phyloP scores from a whole-genome alignment of 2,797 vertebrate genomes.

The Enoplosus armatus region DNA sequence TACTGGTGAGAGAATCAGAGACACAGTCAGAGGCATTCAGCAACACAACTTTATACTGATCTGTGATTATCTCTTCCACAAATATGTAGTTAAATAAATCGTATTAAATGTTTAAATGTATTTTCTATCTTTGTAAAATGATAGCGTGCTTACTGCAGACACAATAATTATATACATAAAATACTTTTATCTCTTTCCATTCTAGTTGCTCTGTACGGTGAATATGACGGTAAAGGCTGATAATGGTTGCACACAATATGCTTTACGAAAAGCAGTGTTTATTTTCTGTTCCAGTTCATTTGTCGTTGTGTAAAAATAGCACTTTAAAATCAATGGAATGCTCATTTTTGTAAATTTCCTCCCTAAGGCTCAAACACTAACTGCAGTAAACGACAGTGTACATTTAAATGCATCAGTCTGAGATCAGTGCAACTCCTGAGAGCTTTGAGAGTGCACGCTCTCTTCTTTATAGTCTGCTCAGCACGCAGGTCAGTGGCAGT shows the following conservation, averaged over 20 bases:
- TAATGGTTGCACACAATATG: slow-evolving; percentile 5
- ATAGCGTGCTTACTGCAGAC: neutral
- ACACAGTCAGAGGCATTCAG: slow-evolving; percentile 26
- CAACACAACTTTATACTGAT: slow-evolving; percentile 1
- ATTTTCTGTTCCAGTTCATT: slow-evolving; percentile 27
- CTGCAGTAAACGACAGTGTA: slow-evolving; percentile 19
- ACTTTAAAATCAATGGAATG: slow-evolving; percentile 28
- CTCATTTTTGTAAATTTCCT: slow-evolving; percentile 26
- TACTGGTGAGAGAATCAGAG: slow-evolving; percentile 78
- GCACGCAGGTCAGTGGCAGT: slow-evolving; percentile 46
- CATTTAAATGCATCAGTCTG: slow-evolving; percentile 50
- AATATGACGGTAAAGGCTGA: slow-evolving; percentile 21
- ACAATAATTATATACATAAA: no score
- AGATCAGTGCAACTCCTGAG: slow-evolving; percentile 48
- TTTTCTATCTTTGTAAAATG: neutral
- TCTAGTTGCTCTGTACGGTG: neutral
- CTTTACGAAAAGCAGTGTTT: slow-evolving; percentile 11
- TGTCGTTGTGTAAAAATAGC: slow-evolving; percentile 17
- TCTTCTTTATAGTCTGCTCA: slow-evolving; percentile 61
- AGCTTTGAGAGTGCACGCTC: slow-evolving; percentile 28
- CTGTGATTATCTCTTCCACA: neutral
- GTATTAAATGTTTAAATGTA: no score
- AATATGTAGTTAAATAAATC: neutral
- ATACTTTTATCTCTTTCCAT: neutral
- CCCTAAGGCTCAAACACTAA: slow-evolving; percentile 33